Evolutionary conservation across 2,888 invertebrate species (phyloP).

Genomic region (Andrena praecox): DNA sequence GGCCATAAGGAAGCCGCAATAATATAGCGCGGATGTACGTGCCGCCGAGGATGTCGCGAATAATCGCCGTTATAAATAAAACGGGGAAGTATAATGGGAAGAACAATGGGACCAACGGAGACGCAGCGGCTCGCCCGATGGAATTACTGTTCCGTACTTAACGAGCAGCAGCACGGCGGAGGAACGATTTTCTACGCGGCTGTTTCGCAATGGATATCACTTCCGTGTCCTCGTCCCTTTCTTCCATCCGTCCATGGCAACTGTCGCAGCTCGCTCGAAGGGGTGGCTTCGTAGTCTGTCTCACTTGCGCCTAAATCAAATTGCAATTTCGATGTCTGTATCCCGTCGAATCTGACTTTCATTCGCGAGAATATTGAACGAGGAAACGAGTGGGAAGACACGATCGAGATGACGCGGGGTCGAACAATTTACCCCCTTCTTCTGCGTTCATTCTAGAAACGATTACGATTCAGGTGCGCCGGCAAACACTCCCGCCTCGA

Average conservation of each 20-base stretch:
- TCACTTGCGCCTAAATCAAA: not conserved
- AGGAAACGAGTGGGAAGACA: not conserved
- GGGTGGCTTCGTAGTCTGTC: not conserved
- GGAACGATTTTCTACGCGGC: not conserved
- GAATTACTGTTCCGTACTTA: conserved; percentile 50
- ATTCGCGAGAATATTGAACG: not conserved
- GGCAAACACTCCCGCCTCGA: conserved; percentile 2
- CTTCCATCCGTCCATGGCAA: not conserved
- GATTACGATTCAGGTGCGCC: conserved; percentile 15
- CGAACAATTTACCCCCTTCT: not conserved
- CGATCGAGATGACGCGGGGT: not conserved
- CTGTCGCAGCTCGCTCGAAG: not conserved
- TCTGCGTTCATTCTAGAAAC: not conserved
- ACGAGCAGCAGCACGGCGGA: conserved; percentile 6
- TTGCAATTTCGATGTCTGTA: not conserved
- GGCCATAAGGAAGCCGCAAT: conserved; percentile 38
- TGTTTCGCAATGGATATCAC: conserved; percentile 12
- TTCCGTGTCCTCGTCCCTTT: conserved; percentile 11
- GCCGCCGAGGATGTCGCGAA: conserved; percentile 49
- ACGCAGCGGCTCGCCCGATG: conserved; percentile 23
- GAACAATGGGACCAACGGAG: conserved; percentile 43
- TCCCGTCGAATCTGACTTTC: conserved; percentile 7
- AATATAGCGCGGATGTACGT: conserved; percentile 22
- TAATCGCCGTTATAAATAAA: conserved; percentile 54
- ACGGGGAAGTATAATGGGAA: not conserved